Base-by-base conservation (phyloP, 2,888 invertebrate genomes). In the Papilio elwesi region DNA sequence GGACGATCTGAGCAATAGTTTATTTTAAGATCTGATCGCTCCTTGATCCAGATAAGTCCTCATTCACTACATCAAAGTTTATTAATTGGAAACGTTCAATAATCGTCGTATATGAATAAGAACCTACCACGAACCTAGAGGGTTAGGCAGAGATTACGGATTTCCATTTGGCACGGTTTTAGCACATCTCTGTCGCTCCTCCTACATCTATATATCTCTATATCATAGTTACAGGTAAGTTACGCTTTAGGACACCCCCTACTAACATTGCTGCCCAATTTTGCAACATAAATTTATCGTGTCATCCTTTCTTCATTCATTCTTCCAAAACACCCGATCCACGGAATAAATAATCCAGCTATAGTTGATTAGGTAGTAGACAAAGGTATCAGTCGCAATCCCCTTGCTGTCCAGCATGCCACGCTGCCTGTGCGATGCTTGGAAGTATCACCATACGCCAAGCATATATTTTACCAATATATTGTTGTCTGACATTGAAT, bases 341-440 rank as follows among this genome's bases (percentile, higher is more conserved):
- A 43, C 43, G 0, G 9, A 43, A 9, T 6, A 43, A 4, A 43
- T 26, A 26, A 26, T 26, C 26, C 26, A 26, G 26, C 4, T 2
- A 1, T 26, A 26, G 9, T 43, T 43, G 43, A 43, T 7, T 43
- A 0, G 7, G 43, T 43, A 43, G 7, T 43, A 9, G 43, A 43
- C 43, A 9, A 7, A 43, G 7, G 43, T 43, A 43, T 3, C 43
- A 43, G 43, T 43, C 6, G 43, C 43, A 9, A 1, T 43, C 52
- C 55, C 49, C 16, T 26, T 38, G 38, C 68, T 63, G 63, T 53
- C 65, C 57, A 69, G 65, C 51, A 75, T 62, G 72, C 57, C 12
- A 55, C 5, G 13, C 9, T 26, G 26, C 26, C 1, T 1, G 26
- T 26, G 26, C 26, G 26, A 26, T 26, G 26, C 4, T 26, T 26